A percentile compares a stretch with the other conserved stretches of the same genome.
phyloP scores from a whole-genome alignment of 2,888 invertebrate species.

The Ophion obscuratus region DNA sequence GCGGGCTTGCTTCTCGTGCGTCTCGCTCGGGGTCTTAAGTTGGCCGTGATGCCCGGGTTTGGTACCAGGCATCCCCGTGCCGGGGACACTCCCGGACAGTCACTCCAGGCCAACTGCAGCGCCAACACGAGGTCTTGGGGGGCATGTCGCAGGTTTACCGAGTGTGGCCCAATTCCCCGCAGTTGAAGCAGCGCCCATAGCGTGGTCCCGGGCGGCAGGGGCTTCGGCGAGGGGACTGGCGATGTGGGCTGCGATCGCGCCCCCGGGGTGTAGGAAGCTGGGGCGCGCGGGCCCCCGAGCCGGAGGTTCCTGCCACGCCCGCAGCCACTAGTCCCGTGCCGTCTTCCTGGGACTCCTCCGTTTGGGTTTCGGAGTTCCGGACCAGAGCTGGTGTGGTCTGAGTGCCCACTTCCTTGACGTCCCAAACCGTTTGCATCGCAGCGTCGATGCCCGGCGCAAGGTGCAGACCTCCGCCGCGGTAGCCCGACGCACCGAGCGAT shows the following conservation, averaged over 20 bases:
- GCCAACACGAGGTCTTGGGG: background rate
- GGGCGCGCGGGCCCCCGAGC: too few relatives aligned
- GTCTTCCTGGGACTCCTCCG: background rate
- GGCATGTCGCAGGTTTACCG: background rate
- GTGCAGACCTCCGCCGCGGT: background rate
- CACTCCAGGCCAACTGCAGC: slow-evolving; percentile 4
- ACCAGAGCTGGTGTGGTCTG: background rate
- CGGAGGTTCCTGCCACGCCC: too few relatives aligned
- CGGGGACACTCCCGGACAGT: too few relatives aligned
- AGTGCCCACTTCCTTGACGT: background rate
- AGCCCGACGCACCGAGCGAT: background rate
- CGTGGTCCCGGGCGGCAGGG: background rate
- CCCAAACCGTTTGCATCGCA: background rate
- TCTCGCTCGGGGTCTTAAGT: too few relatives aligned
- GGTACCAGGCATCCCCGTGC: background rate
- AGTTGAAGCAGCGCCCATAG: slow-evolving; percentile 13
- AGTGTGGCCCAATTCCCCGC: background rate
- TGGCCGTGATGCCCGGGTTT: too few relatives aligned
- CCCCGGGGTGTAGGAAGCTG: too few relatives aligned
- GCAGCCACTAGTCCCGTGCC: background rate
- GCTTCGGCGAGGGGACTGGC: background rate
- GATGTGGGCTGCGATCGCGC: background rate
- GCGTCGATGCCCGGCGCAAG: too few relatives aligned
- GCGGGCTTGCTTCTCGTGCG: too few relatives aligned
- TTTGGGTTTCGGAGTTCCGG: background rate